phyloP scores from a whole-genome alignment of 2,797 vertebrate genomes.

The Botia kubotai region DNA sequence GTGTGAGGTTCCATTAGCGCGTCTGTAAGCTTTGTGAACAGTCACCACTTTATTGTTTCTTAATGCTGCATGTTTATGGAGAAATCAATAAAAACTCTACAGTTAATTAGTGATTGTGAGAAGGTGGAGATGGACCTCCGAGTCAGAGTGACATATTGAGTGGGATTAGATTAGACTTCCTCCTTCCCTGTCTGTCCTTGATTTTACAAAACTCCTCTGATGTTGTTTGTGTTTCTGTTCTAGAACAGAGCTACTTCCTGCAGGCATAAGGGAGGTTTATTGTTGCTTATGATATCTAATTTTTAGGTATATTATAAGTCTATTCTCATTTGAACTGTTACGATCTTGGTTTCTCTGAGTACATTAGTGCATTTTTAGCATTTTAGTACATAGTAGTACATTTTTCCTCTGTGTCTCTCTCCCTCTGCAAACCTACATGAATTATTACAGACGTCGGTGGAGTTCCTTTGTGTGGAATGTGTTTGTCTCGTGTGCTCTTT shows the following conservation, averaged over 20 bases:
- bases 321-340: no score
- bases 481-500: background rate
- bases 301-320: no score
- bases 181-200: background rate
- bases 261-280: background rate
- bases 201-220: background rate
- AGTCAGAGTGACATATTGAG: no score
- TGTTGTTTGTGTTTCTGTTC: background rate
- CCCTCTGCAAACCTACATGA: background rate
- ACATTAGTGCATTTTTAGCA: background rate
- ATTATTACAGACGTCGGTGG: background rate
- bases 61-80: background rate
- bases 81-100: slow-evolving; percentile 25
- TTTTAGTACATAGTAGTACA: background rate
- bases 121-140: background rate
- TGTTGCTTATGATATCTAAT: no score
- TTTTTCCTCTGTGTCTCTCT: no score
- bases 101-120: background rate
- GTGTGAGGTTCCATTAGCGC: background rate
- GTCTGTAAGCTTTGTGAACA: background rate
- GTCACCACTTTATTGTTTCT: background rate
- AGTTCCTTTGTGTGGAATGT: background rate
- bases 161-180: no score
- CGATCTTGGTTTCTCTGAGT: no score
- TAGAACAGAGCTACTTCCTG: no score